phyloP scores from a whole-genome alignment of 2,888 invertebrate genomes.

The Euphydryas editha region DNA sequence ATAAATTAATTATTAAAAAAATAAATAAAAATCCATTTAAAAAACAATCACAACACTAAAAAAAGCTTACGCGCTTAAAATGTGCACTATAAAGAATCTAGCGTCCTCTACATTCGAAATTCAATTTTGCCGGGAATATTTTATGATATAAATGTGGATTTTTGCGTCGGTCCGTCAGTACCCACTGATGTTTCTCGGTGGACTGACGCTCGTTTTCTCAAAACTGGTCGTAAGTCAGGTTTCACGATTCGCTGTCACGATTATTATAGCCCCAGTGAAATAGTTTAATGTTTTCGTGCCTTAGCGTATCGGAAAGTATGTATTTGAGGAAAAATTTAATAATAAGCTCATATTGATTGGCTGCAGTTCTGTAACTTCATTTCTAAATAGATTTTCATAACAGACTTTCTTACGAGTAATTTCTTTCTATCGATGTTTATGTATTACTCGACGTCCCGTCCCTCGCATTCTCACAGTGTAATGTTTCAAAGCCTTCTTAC shows the following conservation, averaged over 20 bases:
- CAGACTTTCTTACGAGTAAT: background rate
- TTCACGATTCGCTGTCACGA: conserved; percentile 58
- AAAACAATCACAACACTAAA: conserved; percentile 9
- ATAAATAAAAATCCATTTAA: conserved; percentile 10
- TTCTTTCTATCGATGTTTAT: background rate
- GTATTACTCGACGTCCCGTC: background rate
- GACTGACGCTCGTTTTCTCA: conserved; percentile 69
- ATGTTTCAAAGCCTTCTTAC: too few species aligned
- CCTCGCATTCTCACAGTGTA: background rate
- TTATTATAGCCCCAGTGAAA: conserved; percentile 56
- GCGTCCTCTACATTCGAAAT: conserved; percentile 19
- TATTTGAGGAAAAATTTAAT: conserved; percentile 51
- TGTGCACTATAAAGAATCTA: conserved; percentile 17
- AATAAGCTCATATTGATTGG: conserved; percentile 37
- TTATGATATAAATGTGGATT: conserved; percentile 46
- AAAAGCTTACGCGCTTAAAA: background rate
- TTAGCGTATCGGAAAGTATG: conserved; percentile 58
- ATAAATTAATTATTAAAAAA: conserved; percentile 14
- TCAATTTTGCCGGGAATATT: conserved; percentile 43
- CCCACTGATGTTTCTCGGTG: conserved; percentile 50
- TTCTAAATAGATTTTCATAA: background rate
- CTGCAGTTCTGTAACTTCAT: background rate
- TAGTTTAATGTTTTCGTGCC: conserved; percentile 48
- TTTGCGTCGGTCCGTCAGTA: conserved; percentile 51
- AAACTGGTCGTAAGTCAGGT: conserved; percentile 63